phyloP scores from a whole-genome alignment of 2,888 invertebrate genomes.

The Eudasyphora cyanicolor region DNA sequence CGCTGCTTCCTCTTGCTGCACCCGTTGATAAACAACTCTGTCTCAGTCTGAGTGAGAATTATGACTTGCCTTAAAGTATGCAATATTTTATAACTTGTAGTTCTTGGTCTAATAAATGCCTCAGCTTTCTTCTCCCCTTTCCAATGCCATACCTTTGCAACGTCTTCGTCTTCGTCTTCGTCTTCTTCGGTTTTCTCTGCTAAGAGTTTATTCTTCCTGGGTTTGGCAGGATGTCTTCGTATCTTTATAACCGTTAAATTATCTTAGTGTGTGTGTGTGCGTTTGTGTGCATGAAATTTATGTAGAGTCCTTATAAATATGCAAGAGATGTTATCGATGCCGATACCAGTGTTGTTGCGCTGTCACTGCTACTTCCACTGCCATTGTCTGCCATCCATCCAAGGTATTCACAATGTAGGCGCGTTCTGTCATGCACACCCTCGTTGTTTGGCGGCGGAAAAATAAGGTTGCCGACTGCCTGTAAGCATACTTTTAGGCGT shows the following conservation, averaged over 20 bases:
- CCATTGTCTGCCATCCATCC: neutral
- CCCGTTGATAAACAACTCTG: neutral
- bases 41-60: neutral
- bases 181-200: neutral
- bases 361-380: neutral
- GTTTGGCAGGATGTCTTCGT: neutral
- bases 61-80: conserved; percentile 12
- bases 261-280: neutral
- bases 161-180: neutral
- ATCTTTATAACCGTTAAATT: neutral
- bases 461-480: neutral
- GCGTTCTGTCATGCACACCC: neutral
- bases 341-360: neutral
- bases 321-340: conserved; percentile 47
- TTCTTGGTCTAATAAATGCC: neutral
- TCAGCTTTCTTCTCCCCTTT: neutral
- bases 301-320: conserved; percentile 36
- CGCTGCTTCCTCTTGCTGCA: neutral
- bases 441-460: neutral
- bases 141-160: neutral
- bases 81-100: conserved; percentile 19
- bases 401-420: no score
- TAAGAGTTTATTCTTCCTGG: no score
- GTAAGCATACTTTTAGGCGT: conserved; percentile 23
- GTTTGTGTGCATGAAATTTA: neutral